Base-by-base conservation (phyloP, 2,888 invertebrate genomes). In the Helobdella robusta region DNA sequence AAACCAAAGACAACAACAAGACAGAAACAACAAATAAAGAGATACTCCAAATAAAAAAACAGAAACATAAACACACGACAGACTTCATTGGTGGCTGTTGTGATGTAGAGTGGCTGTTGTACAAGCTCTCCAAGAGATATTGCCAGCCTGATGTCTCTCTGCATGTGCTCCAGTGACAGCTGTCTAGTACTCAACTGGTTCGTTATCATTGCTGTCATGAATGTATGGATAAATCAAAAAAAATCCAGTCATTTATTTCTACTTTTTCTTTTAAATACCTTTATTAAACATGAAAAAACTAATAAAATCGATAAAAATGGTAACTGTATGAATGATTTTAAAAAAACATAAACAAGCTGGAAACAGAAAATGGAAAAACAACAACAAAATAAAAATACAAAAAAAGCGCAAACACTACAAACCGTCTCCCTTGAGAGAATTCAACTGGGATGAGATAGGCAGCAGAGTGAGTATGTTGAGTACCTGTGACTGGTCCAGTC, bases 131-230 rank as follows among this genome's bases (percentile, higher is more conserved):
- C 91, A 81, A 94, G 85, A 54, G 86, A 86, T 66, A 95, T 83
- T 3, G 90, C 89, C 73, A 94, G 82, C 76, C 89, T 87, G 73
- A 95, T 83, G 82, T 95, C 94, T 80, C 94, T 94, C 82, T 95
- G 94, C 87, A 93, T 89, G 79, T 93, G 91, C 75, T 88, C 86
- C 44, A 95, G 83, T 2, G 92, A 89, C 79, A 90, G 86, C 75
- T 91, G 86, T 23, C 89, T 87, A 40, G 86, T 85, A 25, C 64
- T 67, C 59, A 67, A 64, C 25, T 64, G 56, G 32, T 64, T 67
- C 32, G 66, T 66, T 20, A 54, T 65, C 67, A 67, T 67, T 23
- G 67, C 67, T 67, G 64, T 28, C 32, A 44, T 15, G 0, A 48
- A n/a, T n/a, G n/a, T n/a, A n/a, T n/a, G n/a, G n/a, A n/a, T n/a